Evolutionary conservation across 2,797 vertebrate species (phyloP).

Genomic region (Petrocephalus sullivani): DNA sequence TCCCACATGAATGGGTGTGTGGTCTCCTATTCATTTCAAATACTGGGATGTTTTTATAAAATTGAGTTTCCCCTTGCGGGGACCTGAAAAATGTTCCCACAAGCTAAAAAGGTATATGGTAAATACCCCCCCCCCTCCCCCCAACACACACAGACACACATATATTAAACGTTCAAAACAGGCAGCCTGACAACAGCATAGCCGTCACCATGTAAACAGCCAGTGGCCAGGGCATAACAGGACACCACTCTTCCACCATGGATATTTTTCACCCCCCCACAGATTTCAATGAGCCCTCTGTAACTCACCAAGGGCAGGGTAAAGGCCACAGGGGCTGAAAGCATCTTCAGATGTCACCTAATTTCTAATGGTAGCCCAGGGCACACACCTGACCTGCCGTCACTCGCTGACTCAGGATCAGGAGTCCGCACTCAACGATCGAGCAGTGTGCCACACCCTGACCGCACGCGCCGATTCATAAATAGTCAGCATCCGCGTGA

Average conservation of each 20-base stretch:
- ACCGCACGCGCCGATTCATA: background rate
- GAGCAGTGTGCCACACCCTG: background rate
- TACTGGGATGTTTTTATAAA: background rate
- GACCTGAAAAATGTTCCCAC: background rate
- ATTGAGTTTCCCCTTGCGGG: background rate
- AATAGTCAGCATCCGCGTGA: background rate
- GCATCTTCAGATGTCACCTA: background rate
- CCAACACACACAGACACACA: no score
- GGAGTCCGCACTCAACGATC: background rate
- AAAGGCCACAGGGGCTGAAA: background rate
- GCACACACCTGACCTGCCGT: background rate
- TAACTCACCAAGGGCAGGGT: background rate
- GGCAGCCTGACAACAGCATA: background rate
- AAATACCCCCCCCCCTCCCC: background rate
- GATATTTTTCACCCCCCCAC: background rate
- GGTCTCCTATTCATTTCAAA: no score
- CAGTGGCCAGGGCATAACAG: background rate
- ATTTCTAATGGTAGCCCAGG: background rate
- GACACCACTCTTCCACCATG: background rate
- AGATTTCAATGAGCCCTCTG: background rate
- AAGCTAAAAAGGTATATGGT: background rate
- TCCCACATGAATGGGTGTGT: no score
- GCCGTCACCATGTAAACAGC: background rate
- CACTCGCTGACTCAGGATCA: background rate
- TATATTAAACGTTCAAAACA: background rate